A percentile compares a stretch with the other conserved stretches of the same genome.
These are phyloP conservation scores for Chelonus insularis DNA, from an alignment of 1,140 invertebrate genomes.

Conservation along the genomic window DNA sequence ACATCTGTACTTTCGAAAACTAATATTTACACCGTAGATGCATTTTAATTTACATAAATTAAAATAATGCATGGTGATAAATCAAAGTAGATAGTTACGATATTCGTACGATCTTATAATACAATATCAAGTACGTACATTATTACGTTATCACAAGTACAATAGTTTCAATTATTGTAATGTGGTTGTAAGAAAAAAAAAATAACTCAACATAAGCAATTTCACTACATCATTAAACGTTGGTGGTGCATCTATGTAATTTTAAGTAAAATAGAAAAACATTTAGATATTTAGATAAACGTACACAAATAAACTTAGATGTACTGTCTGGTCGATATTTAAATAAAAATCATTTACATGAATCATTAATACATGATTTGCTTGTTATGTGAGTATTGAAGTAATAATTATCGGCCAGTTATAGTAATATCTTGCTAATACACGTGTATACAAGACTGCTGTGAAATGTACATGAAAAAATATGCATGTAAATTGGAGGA, in stretches of 20 bases:
- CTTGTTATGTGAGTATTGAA: too few species aligned
- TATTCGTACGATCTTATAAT: slow-evolving; percentile 8
- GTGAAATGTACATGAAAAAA: slow-evolving; percentile 34
- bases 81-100: slow-evolving; percentile 3
- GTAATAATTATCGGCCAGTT: slow-evolving; percentile 18
- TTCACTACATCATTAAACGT: not conserved
- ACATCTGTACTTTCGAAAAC: too few species aligned
- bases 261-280: not conserved
- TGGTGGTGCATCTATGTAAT: not conserved
- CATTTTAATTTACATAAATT: slow-evolving; percentile 16
- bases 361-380: too few species aligned
- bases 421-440: too few species aligned
- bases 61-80: slow-evolving; percentile 9
- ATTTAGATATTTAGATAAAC: not conserved
- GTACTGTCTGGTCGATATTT: not conserved
- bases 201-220: slow-evolving; percentile 9
- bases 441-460: slow-evolving; percentile 37
- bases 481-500: slow-evolving; percentile 34
- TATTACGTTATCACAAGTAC: not conserved
- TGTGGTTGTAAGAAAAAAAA: not conserved
- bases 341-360: too few species aligned
- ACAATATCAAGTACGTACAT: too few species aligned
- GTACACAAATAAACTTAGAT: not conserved
- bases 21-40: slow-evolving; percentile 12
- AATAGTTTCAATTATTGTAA: not conserved